phyloP scores from a whole-genome alignment of 92 coral and sea anemone genomes.

The Muricea muricata region DNA sequence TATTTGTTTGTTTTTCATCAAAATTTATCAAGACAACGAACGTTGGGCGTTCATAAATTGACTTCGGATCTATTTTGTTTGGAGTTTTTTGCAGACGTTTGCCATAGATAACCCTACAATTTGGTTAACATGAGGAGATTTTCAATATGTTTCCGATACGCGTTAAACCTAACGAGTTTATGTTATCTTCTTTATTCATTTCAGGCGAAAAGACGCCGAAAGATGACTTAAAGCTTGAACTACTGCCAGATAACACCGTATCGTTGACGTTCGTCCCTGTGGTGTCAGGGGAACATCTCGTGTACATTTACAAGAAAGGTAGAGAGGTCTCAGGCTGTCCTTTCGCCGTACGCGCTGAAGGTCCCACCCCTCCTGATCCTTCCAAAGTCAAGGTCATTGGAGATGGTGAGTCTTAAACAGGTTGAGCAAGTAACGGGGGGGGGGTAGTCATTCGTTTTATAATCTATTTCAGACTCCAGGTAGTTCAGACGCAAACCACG shows the following conservation, averaged over 20 bases:
- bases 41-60: no score
- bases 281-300: slow-evolving; percentile 95
- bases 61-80: no score
- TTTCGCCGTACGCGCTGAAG: slow-evolving; percentile 96
- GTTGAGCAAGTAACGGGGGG: no score
- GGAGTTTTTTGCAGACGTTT: no score
- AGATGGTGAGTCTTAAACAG: slow-evolving; percentile 68
- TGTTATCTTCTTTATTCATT: no score
- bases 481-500: no score
- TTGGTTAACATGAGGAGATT: background rate
- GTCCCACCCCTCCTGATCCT: slow-evolving; percentile 99
- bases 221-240: slow-evolving; percentile 81
- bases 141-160: no score
- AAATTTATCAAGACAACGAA: no score
- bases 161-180: no score
- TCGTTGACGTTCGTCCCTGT: slow-evolving; percentile 92
- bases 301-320: slow-evolving; percentile 87
- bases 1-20: no score
- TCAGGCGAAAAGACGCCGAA: slow-evolving; percentile 36
- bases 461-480: no score
- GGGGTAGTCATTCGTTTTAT: background rate
- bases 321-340: slow-evolving; percentile 95
- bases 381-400: slow-evolving; percentile 92
- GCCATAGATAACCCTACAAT: no score
- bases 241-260: slow-evolving; percentile 94